Percentiles rank a stretch among this genome's conserved stretches.
phyloP scores from a whole-genome alignment of 2,113 vertebrate genomes.

The Micronisus gabar region DNA sequence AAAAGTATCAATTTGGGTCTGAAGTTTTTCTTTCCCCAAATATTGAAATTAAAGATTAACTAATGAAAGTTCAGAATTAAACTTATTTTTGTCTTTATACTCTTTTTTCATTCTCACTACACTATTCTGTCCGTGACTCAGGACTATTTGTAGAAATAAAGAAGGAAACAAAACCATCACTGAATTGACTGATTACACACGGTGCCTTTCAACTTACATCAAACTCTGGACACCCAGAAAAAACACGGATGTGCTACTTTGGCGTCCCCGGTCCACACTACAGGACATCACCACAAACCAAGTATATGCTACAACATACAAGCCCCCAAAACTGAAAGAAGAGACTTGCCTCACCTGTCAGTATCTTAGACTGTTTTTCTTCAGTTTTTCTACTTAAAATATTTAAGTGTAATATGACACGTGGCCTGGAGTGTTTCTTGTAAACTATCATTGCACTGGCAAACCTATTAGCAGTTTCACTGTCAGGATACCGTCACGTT shows the following conservation, averaged over 20 bases:
- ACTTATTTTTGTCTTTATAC: not conserved
- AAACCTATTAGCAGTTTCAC: not conserved
- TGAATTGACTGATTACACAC: not conserved
- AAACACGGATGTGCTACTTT: fast-evolving
- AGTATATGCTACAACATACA: not conserved
- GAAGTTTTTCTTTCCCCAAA: not conserved
- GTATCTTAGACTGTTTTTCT: not conserved
- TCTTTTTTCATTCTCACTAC: not conserved
- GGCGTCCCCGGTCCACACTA: too few relatives aligned
- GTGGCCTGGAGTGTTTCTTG: not conserved
- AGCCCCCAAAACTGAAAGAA: not conserved
- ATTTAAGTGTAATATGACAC: fast-evolving
- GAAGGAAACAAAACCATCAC: not conserved
- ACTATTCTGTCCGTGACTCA: fast-evolving
- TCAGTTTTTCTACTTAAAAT: not conserved
- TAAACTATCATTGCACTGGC: not conserved
- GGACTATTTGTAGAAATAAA: not conserved
- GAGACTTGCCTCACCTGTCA: not conserved
- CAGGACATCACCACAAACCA: not conserved
- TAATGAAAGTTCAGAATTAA: not conserved
- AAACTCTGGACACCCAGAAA: not conserved
- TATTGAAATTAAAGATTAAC: not conserved
- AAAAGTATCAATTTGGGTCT: not conserved
- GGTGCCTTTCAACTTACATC: not conserved
- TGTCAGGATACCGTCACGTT: not conserved